Conservation (phyloP, 2,797 vertebrate species). For the Rhynchonycteris naso region DNA sequence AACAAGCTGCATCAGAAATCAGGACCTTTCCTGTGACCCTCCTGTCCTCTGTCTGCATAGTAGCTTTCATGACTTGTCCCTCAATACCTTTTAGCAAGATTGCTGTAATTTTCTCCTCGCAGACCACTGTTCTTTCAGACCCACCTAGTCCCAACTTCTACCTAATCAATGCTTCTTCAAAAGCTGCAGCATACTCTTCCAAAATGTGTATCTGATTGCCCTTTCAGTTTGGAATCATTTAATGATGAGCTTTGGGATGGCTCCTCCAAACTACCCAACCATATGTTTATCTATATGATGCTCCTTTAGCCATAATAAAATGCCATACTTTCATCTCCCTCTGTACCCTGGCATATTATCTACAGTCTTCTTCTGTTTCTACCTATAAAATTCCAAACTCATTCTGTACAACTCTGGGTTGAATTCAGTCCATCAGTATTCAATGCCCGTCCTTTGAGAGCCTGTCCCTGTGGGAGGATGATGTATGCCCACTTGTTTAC, state of each 20-base stretch:
- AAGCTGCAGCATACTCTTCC: not conserved
- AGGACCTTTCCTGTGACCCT: not conserved
- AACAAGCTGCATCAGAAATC: not conserved
- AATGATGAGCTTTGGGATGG: not conserved
- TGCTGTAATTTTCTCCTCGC: not conserved
- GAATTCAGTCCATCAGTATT: not conserved
- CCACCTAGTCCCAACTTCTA: not conserved
- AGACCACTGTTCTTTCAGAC: not conserved
- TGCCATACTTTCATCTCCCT: not conserved
- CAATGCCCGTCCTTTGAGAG: accelerated
- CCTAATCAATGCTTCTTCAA: not conserved
- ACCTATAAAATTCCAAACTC: not conserved
- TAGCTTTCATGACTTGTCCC: not conserved
- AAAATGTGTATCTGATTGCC: not conserved
- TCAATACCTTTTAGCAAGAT: not conserved
- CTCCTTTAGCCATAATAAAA: not conserved
- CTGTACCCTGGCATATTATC: not conserved
- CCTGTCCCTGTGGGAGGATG: too few relatives aligned
- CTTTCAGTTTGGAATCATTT: not conserved
- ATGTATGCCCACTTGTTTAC: not conserved
- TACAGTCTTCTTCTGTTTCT: not conserved
- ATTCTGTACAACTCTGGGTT: not conserved
- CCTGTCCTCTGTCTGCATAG: not conserved
- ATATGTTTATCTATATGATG: not conserved
- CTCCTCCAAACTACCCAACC: not conserved